These are phyloP conservation scores for Magallana angulata DNA, from an alignment of 1,140 invertebrate genomes.

Conservation along the genomic window DNA sequence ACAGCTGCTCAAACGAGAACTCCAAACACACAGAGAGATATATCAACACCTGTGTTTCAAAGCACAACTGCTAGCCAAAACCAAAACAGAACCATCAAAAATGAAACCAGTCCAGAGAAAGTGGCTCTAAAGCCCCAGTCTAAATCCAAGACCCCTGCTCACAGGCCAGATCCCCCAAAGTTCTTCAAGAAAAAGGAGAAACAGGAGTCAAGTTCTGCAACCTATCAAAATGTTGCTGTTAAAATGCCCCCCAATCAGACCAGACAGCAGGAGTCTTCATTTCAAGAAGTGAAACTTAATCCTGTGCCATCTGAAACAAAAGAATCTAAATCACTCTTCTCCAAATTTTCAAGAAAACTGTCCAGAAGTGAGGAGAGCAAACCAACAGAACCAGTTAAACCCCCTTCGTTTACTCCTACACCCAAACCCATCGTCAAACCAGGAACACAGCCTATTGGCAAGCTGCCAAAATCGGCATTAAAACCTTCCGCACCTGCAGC, in stretches of 20 bases:
- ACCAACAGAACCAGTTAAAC: not conserved
- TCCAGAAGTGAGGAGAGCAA: conserved; percentile 19
- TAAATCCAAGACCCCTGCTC: not conserved
- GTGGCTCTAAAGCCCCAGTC: conserved; percentile 37
- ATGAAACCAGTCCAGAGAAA: not conserved
- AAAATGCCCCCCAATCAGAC: not conserved
- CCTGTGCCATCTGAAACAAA: conserved; percentile 9
- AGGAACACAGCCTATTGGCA: conserved; percentile 34
- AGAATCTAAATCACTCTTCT: conserved; percentile 40
- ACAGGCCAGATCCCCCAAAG: not conserved
- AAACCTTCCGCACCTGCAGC: conserved; percentile 19
- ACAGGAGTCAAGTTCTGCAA: not conserved
- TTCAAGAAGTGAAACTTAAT: conserved; percentile 28
- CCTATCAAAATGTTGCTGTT: conserved; percentile 15
- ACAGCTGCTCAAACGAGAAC: conserved; percentile 9
- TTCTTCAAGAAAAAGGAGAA: not conserved
- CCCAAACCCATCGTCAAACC: conserved; percentile 48
- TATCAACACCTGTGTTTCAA: conserved; percentile 46
- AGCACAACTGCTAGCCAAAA: conserved; percentile 38
- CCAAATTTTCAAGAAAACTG: conserved; percentile 35
- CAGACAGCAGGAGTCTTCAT: conserved; percentile 15
- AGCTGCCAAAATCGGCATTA: not conserved
- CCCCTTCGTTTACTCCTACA: conserved; percentile 16
- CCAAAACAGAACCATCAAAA: not conserved
- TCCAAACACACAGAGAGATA: conserved; percentile 37